Conservation (phyloP, 2,113 vertebrate genomes). For the Austrofundulus limnaeus region DNA sequence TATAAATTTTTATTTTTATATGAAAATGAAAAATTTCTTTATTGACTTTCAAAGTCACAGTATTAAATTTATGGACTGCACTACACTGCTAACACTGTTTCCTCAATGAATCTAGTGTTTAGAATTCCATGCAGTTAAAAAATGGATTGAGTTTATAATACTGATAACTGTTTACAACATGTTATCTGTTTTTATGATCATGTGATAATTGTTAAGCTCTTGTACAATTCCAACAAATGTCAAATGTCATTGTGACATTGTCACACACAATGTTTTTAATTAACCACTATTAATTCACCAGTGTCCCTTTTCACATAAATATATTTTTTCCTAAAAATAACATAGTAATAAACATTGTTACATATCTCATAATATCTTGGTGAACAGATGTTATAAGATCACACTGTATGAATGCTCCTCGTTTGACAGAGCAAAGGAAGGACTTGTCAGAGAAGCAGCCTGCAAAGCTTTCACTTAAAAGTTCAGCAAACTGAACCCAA, state of each 20-base stretch:
- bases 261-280: slow-evolving; percentile 26
- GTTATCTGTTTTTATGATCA: slow-evolving; percentile 42
- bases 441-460: slow-evolving; percentile 76
- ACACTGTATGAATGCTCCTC: slow-evolving; percentile 33
- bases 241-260: slow-evolving; percentile 45
- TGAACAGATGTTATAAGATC: slow-evolving; percentile 51
- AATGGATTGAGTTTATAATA: no score
- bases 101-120: not conserved
- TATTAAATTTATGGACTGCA: not conserved
- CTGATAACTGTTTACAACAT: not conserved
- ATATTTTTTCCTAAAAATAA: slow-evolving; percentile 18
- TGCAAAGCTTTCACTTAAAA: slow-evolving; percentile 70
- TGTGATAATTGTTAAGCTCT: not conserved
- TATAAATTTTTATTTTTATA: no score
- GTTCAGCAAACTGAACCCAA: slow-evolving; percentile 67
- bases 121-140: not conserved
- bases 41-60: not conserved
- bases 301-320: slow-evolving; percentile 15
- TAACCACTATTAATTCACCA: slow-evolving; percentile 25
- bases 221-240: slow-evolving; percentile 8
- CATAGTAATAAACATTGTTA: slow-evolving; percentile 31
- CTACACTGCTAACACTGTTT: not conserved
- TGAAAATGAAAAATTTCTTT: not conserved
- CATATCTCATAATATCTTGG: slow-evolving; percentile 42
- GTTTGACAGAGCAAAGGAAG: slow-evolving; percentile 74